A percentile compares a stretch with the other conserved stretches of the same genome.
Conservation (phyloP, 2,113 vertebrate species). For the Corydoras sp. region DNA sequence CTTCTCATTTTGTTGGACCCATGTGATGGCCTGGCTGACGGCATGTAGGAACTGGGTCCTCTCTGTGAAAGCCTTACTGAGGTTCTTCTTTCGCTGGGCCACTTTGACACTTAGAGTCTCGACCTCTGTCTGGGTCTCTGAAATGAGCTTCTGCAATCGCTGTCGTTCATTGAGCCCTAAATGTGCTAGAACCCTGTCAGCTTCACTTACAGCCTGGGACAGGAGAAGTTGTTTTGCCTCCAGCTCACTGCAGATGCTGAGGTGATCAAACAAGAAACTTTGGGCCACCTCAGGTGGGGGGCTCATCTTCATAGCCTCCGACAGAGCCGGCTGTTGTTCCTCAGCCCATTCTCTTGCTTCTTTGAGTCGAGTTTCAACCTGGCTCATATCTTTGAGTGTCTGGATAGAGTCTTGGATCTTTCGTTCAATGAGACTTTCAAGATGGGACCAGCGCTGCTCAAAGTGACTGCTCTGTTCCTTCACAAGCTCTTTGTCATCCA, state of each 20-base stretch:
- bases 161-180: slow-evolving; percentile 88
- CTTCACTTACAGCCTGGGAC: slow-evolving; percentile 76
- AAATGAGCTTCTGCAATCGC: slow-evolving; percentile 76
- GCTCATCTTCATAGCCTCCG: slow-evolving; percentile 80
- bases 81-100: slow-evolving; percentile 81
- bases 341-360: slow-evolving; percentile 88
- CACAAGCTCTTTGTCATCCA: slow-evolving; percentile 87
- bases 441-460: slow-evolving; percentile 85
- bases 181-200: slow-evolving; percentile 78
- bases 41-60: slow-evolving; percentile 88
- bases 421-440: slow-evolving; percentile 80
- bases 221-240: slow-evolving; percentile 85
- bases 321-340: slow-evolving; percentile 77
- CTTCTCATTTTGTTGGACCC: slow-evolving; percentile 85
- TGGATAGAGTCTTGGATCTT: slow-evolving; percentile 84
- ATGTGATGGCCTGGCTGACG: slow-evolving; percentile 76
- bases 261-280: slow-evolving; percentile 84
- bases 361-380: slow-evolving; percentile 74
- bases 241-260: slow-evolving; percentile 84
- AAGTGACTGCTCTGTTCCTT: slow-evolving; percentile 87
- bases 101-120: slow-evolving; percentile 75
- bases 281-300: slow-evolving; percentile 85
- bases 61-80: slow-evolving; percentile 91
- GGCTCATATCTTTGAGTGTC: slow-evolving; percentile 78
- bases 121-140: slow-evolving; percentile 77